Percentiles rank a stretch among this genome's conserved stretches.
These are phyloP conservation scores for Manis pentadactyla DNA, from an alignment of 2,797 vertebrate genomes.

Conservation along the genomic window DNA sequence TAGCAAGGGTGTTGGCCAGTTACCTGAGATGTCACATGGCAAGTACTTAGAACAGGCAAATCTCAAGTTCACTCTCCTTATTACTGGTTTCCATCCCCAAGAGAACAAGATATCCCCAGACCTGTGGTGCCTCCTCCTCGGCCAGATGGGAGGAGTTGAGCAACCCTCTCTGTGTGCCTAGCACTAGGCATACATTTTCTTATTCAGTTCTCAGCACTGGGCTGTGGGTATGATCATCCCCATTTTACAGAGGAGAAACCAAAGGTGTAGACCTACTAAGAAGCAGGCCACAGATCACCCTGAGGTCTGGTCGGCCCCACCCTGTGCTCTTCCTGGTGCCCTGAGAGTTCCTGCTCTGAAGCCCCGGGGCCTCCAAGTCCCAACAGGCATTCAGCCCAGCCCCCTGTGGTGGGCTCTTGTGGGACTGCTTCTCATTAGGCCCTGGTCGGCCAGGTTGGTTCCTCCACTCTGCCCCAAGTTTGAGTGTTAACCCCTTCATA, in stretches of 20 bases:
- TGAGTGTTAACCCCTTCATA: background rate
- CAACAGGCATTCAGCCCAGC: background rate
- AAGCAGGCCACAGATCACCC: background rate
- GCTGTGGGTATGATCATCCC: background rate
- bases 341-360: background rate
- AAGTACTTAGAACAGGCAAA: background rate
- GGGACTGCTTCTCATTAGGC: background rate
- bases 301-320: background rate
- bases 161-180: background rate
- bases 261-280: background rate
- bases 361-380: background rate
- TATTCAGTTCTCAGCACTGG: background rate
- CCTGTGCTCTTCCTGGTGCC: background rate
- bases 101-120: background rate
- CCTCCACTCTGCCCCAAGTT: background rate
- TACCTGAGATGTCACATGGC: background rate
- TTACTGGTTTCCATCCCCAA: background rate
- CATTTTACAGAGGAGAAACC: background rate
- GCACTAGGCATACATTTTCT: background rate
- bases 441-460: background rate
- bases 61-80: background rate
- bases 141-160: background rate
- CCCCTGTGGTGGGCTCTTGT: background rate
- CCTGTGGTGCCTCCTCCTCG: background rate
- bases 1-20: background rate